phyloP scores from a whole-genome alignment of 2,797 vertebrate genomes.

The Hipposideros larvatus region DNA sequence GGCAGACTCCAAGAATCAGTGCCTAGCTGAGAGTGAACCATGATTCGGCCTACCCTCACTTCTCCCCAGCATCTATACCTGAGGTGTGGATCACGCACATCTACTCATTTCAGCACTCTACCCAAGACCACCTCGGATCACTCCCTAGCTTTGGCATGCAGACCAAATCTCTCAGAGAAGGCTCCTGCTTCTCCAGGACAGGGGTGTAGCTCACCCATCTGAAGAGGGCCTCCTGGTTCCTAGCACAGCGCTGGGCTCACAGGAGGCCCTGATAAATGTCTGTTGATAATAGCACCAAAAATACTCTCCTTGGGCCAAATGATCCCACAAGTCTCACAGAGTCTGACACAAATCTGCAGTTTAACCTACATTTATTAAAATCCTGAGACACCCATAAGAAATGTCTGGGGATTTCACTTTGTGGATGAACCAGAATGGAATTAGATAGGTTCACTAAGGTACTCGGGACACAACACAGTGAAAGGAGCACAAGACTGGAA shows the following conservation, averaged over 20 bases:
- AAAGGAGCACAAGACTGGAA: not conserved
- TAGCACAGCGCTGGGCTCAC: not conserved
- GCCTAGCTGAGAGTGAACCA: not conserved
- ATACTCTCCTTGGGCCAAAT: conserved; percentile 52
- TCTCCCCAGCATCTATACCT: not conserved
- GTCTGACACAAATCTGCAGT: conserved; percentile 64
- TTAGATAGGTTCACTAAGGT: not conserved
- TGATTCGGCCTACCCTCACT: not conserved
- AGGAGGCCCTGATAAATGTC: not conserved
- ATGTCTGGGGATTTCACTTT: conserved; percentile 51
- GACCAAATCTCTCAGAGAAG: not conserved
- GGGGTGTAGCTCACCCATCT: not conserved
- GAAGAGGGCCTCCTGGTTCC: not conserved
- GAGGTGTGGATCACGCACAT: not conserved
- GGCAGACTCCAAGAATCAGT: not conserved
- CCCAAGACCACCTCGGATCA: not conserved
- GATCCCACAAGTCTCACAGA: conserved; percentile 60
- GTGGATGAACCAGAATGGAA: conserved; percentile 52
- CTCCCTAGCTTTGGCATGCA: not conserved
- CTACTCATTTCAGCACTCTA: not conserved
- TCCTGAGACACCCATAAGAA: conserved; percentile 46
- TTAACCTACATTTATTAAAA: conserved; percentile 75
- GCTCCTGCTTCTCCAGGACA: not conserved
- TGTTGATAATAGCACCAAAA: conserved; percentile 40
- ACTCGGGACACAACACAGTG: not conserved